Base-by-base conservation (phyloP, 2,797 vertebrate species). In the Thripadectes ignobilis region DNA sequence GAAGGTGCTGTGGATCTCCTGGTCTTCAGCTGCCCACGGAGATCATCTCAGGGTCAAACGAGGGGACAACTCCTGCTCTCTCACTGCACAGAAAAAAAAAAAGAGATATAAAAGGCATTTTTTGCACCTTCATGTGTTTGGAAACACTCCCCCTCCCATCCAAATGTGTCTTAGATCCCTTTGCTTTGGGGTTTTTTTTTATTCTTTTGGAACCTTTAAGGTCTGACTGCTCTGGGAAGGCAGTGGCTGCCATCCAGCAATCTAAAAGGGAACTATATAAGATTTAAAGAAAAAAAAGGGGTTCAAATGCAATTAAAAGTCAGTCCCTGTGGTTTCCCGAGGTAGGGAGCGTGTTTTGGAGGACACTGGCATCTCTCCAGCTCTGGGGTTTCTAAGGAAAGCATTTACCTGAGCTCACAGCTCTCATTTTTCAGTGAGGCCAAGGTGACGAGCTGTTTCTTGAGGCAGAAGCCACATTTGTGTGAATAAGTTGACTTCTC, bases 251-350 rank as follows among this genome's bases (percentile, higher is more conserved):
- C 51, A 32, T 36, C 36, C 1, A 3, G 74, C 34, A 92, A 46
- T 13, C 66, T 9, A 7, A 32, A 34, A 71, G 52, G 45, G 52
- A 76, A 29, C 16, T 3, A 3, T 62, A 20, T 3, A 22, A 52
- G 23, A 17, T n/a, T 41, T 45, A n/a, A 66, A 51, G 22, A 15
- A 23, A 27, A 49, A 51, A 43, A 2, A 54, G 18, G 48, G 34
- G 7, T 62, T 79, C 23, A 66, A 22, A 43, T 7, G 27, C 1
- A 0, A 11, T 62, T 24, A 16, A 13, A 14, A 13, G 14, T 24
- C 55, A 51, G 29, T 12, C 6, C 12, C 34, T 1, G 0, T 0
- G 0, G 24, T 38, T 73, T 74, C 5, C 6, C 0, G 0, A 55
- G 39, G 61, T 5, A 48, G 22, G 65, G 51, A 91, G 49, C 57